Evolutionary conservation across 2,888 invertebrate species (phyloP), one percentile per base, ranked within the genome.

Genomic region (Argyra leucocephala): DNA sequence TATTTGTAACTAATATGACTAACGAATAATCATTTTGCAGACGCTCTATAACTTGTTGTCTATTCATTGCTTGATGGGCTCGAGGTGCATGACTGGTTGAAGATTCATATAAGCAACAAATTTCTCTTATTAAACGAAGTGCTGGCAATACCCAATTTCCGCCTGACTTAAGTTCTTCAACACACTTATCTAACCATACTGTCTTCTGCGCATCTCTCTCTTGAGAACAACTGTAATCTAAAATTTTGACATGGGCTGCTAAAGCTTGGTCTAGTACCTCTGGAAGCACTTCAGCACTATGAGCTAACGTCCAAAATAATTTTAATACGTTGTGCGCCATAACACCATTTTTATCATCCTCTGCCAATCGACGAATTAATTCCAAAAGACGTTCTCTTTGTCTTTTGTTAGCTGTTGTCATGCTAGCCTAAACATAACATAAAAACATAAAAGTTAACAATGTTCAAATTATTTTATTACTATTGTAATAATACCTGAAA

Each of bases 271-370:
- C 97, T 86, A 97, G 91, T 68, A 96, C 96, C 81, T 98, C 97
- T 2, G 94, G 96, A 66, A 94, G 91, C 66, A 96, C 93, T 80
- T 97, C 96, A 73, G 93, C 92, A 64, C 94, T 93, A 80, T 96
- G 96, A 6, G 96, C 96, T 77, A 98, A 83, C 76, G 94, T 95
- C 97, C 97, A 98, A 80, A 98, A 92, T 61, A 97, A 82, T 68
- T 92, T 93, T 72, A 98, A 82, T 63, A 96, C 95, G 85, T 97
- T 97, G 78, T 95, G 93, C 61, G 97, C 96, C 97, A 97, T 97
- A 12, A 96, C 94, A 63, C 97, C 97, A 79, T 97, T 96, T 79
- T 98, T 97, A 79, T 98, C 97, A 79, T 98, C 97, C 81, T 98
- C 97, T 4, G 97, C 97, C 68, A 98, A 82, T 71, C 96, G 85